A percentile compares a stretch with the other conserved stretches of the same genome.
These are phyloP conservation scores for Boleophthalmus pectinirostris DNA, from an alignment of 2,113 vertebrate species.

Conservation along the genomic window DNA sequence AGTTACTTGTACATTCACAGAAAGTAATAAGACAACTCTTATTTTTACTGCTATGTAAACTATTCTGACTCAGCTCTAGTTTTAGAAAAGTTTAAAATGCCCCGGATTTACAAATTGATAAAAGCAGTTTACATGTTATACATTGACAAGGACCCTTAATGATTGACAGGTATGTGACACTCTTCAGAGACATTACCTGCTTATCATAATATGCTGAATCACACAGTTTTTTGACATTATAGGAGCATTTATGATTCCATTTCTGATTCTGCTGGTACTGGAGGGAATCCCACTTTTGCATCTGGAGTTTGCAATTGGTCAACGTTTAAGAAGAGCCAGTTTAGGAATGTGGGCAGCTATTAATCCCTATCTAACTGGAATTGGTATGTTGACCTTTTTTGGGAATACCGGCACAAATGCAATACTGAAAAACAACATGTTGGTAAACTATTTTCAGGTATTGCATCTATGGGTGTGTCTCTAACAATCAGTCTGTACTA, in stretches of 20 bases:
- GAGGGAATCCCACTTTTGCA: slow-evolving; percentile 88
- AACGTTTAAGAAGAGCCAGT: slow-evolving; percentile 85
- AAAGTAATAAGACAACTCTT: no score
- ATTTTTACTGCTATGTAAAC: no score
- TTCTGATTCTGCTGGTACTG: slow-evolving; percentile 89
- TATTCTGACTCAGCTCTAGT: no score
- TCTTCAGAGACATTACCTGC: neutral
- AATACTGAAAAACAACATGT: neutral
- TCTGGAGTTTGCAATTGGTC: slow-evolving; percentile 92
- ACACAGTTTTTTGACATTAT: slow-evolving; percentile 6
- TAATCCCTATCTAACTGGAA: slow-evolving; percentile 83
- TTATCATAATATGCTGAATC: neutral
- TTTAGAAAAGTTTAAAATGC: neutral
- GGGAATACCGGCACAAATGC: neutral
- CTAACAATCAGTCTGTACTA: slow-evolving; percentile 89
- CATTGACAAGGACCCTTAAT: neutral
- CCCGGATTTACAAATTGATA: neutral
- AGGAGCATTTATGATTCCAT: slow-evolving; percentile 96
- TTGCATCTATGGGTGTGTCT: slow-evolving; percentile 88
- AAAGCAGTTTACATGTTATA: neutral
- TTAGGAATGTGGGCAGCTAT: slow-evolving; percentile 85
- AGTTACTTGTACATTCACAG: no score
- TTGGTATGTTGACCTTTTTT: slow-evolving; percentile 77
- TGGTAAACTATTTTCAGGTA: slow-evolving; percentile 67
- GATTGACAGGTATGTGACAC: neutral